Base-by-base conservation (phyloP, 2,113 vertebrate species). In the Buteo buteo region DNA sequence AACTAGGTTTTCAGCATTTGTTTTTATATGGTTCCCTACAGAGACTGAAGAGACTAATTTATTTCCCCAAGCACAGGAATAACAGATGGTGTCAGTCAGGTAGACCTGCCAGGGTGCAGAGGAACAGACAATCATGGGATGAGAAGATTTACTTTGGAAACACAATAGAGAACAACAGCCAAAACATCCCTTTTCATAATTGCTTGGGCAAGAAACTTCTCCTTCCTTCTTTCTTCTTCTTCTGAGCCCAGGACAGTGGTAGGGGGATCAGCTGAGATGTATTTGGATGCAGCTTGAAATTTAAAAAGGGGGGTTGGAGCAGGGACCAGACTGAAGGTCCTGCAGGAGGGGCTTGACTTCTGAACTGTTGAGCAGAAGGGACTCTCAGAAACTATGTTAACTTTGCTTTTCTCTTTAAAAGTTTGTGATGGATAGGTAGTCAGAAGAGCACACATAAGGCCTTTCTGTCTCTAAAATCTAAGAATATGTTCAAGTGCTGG, bases 1-100 rank as follows among this genome's bases (percentile, higher is more conserved):
- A 54, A 32, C 34, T 65, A 77, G 3, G 1, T 77, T 67, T 78
- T 78, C 42, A 82, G 54, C 54, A n/a, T 89, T 93, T 79, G 42
- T 32, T 89, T 93, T 93, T 47, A 2, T 82, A 8, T 36, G 13
- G 16, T 64, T 95, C 65, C 77, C 71, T 94, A 58, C 44, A 62
- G 81, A 71, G 26, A 42, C 38, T 26, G 40, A 86, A 78, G n/a
- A 78, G 61, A 65, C 40, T 61, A 6, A 89, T 89, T 96, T 95
- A 71, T 91, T 61, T 82, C 24, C 71, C 70, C 9, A 13, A 45
- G 49, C 73, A 38, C 19, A 66, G 82, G 64, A 92, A 42, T 38
- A 94, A 78, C 83, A 92, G 95, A 92, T 96, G 91, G 86, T 89
- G 72, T 79, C 77, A 96, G 67, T 87, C 94, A 97, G 86, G 72